Evolutionary conservation across 2,888 invertebrate species (phyloP).

Genomic region (Rhagonycha fulva): DNA sequence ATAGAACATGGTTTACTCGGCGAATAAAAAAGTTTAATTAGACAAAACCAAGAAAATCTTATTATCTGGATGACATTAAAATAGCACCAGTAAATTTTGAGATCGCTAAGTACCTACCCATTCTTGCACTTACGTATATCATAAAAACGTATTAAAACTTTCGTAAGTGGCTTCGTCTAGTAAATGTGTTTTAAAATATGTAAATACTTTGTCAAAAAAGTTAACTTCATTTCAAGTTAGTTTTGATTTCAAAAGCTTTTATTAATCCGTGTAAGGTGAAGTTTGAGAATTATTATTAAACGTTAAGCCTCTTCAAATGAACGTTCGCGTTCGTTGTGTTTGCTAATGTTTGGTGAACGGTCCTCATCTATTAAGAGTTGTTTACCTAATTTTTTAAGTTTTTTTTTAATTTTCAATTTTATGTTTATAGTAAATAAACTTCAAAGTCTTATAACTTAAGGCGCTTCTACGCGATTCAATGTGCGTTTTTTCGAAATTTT

Average conservation of each 20-base stretch:
- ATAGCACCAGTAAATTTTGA: neutral
- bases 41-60: neutral
- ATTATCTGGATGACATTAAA: neutral
- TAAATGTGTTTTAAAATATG: neutral
- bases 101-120: neutral
- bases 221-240: neutral
- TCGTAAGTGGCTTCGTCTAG: neutral
- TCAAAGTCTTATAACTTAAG: no score
- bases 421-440: no score
- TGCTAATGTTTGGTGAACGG: no score
- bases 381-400: no score
- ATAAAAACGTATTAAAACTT: neutral
- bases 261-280: neutral
- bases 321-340: no score
- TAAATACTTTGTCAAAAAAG: neutral
- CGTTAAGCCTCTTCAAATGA: no score
- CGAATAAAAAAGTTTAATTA: neutral
- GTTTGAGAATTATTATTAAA: neutral
- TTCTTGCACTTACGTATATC: neutral
- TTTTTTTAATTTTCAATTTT: no score
- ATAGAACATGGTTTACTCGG: no score
- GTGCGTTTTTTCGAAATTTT: no score
- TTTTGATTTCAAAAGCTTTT: neutral
- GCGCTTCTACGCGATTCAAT: no score
- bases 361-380: no score